Evolutionary conservation across 1,140 invertebrate species (phyloP).

Genomic region (Cyclargus thomasi): DNA sequence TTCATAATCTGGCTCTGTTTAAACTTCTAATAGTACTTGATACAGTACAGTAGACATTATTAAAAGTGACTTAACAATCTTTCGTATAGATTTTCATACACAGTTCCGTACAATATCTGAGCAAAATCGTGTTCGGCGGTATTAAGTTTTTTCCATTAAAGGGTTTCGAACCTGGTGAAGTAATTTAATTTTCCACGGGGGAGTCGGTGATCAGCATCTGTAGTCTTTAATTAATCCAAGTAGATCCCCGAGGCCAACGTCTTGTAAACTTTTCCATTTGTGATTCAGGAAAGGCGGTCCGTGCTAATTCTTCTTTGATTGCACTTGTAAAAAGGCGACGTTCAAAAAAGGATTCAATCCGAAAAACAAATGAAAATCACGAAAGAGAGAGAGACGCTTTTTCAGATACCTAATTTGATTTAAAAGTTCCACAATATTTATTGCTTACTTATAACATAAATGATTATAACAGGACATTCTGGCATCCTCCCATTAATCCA

Average conservation of each 20-base stretch:
- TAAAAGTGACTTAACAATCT: not conserved
- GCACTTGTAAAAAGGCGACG: constrained; percentile 20
- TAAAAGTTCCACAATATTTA: not conserved
- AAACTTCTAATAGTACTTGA: too few species aligned
- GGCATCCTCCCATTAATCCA: too few species aligned
- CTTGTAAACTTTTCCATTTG: constrained; percentile 37
- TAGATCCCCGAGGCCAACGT: constrained; percentile 27
- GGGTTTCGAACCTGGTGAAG: constrained; percentile 5
- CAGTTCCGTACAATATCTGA: too few species aligned
- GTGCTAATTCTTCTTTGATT: constrained; percentile 40
- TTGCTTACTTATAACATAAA: not conserved
- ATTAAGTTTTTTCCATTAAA: not conserved
- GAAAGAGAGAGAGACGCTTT: constrained; percentile 6
- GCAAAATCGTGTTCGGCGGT: too few species aligned
- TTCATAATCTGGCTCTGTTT: too few species aligned
- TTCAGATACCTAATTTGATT: not conserved
- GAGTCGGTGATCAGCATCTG: constrained; percentile 11
- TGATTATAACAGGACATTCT: not conserved
- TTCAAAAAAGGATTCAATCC: not conserved
- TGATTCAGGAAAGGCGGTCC: constrained; percentile 25
- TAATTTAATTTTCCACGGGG: constrained; percentile 25
- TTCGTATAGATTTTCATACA: too few species aligned
- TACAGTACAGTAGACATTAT: too few species aligned
- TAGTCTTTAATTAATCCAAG: constrained; percentile 39
- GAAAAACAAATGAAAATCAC: not conserved